phyloP scores from a whole-genome alignment of 2,797 vertebrate species.

The Smutsia temminckii region DNA sequence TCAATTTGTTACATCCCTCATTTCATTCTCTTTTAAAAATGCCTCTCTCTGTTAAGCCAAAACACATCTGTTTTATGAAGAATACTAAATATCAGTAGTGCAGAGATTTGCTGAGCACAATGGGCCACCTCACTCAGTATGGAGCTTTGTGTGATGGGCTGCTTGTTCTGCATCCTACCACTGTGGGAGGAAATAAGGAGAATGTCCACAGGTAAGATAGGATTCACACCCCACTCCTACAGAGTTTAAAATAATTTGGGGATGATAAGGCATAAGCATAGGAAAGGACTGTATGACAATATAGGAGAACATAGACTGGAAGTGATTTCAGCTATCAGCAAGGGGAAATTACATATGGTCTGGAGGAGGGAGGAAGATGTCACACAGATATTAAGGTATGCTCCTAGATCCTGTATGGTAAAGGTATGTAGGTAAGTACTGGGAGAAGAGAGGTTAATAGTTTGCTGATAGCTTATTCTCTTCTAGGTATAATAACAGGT shows the following conservation, averaged over 20 bases:
- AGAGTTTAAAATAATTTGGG: not conserved
- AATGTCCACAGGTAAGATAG: not conserved
- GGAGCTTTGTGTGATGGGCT: not conserved
- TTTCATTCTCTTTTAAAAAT: not conserved
- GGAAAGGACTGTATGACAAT: not conserved
- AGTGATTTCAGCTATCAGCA: not conserved
- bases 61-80: not conserved
- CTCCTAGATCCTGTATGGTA: not conserved
- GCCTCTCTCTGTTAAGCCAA: not conserved
- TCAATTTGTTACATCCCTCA: not conserved
- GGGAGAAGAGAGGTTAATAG: not conserved
- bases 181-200: not conserved
- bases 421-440: not conserved
- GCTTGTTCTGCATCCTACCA: not conserved
- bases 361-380: not conserved
- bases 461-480: not conserved
- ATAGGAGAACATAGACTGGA: not conserved
- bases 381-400: not conserved
- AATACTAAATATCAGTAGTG: not conserved
- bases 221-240: not conserved
- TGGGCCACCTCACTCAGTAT: not conserved
- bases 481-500: not conserved
- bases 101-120: not conserved
- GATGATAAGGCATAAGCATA: not conserved
- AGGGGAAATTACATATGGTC: not conserved